These are phyloP conservation scores for Reticulitermes speratus DNA, from an alignment of 1,140 invertebrate species.

Conservation along the genomic window DNA sequence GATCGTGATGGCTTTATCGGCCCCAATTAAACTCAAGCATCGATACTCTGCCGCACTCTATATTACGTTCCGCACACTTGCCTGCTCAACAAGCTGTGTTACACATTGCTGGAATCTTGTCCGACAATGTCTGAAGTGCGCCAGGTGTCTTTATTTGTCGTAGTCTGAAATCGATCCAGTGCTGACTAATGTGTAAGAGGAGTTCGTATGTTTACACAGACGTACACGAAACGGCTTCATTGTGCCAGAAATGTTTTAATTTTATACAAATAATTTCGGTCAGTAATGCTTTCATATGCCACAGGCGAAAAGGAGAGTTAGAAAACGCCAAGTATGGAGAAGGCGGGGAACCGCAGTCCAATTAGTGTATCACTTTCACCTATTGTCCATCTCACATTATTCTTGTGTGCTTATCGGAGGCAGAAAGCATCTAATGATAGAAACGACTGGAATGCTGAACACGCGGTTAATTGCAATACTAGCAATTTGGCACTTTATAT, in stretches of 20 bases:
- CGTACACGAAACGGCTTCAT: not conserved
- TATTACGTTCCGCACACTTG: no score
- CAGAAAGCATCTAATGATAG: no score
- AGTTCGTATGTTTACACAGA: not conserved
- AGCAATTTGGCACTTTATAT: not conserved
- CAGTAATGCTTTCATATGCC: not conserved
- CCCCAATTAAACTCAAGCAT: no score
- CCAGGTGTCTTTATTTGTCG: no score
- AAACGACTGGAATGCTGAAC: not conserved
- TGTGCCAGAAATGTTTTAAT: not conserved
- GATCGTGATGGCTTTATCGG: no score
- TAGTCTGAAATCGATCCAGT: not conserved
- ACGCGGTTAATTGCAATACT: not conserved
- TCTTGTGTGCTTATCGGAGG: no score
- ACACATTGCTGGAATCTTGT: no score
- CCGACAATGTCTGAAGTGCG: no score
- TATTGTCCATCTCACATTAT: not conserved
- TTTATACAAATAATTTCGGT: not conserved
- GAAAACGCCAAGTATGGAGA: not conserved
- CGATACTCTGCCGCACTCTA: no score
- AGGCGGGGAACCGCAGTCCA: not conserved
- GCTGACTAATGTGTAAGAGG: not conserved
- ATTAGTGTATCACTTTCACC: slow-evolving; percentile 15
- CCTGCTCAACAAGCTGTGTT: no score
- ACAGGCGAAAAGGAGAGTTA: not conserved